phyloP scores from a whole-genome alignment of 2,888 invertebrate genomes.

The Xylota sylvarum region DNA sequence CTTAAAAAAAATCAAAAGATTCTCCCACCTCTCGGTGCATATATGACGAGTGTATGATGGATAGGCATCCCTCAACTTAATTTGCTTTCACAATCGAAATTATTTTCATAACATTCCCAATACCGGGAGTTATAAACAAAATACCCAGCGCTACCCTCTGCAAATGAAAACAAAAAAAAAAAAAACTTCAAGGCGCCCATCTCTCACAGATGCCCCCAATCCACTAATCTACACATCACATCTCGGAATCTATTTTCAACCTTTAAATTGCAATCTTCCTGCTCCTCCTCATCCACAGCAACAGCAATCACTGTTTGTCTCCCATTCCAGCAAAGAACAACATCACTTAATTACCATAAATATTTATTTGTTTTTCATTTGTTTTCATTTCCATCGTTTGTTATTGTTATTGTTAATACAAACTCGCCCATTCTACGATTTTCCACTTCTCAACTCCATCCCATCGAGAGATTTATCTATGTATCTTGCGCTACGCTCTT shows the following conservation, averaged over 20 bases:
- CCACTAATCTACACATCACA: not conserved
- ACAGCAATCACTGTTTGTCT: not conserved
- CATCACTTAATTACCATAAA: conserved; percentile 69
- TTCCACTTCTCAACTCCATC: not conserved
- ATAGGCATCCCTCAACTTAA: not conserved
- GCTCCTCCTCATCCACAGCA: not conserved
- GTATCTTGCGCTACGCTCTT: not conserved
- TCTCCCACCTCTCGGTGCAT: conserved; percentile 4
- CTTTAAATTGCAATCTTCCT: not conserved
- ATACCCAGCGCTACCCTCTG: not conserved
- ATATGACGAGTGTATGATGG: not conserved
- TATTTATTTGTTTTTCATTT: conserved; percentile 72
- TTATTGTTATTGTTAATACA: conserved; percentile 50
- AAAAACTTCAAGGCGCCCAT: not conserved
- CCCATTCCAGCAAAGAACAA: conserved; percentile 39
- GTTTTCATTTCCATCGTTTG: conserved; percentile 61
- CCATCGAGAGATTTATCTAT: not conserved
- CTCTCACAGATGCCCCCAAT: not conserved
- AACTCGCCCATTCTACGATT: conserved; percentile 3
- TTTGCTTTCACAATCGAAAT: not conserved
- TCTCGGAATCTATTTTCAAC: not conserved
- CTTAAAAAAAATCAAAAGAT: not conserved
- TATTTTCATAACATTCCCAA: not conserved
- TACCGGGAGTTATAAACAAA: conserved; percentile 26
- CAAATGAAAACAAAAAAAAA: not conserved